Evolutionary conservation across 2,113 vertebrate genomes (phyloP).

Genomic region (Neopipo cinnamomea): DNA sequence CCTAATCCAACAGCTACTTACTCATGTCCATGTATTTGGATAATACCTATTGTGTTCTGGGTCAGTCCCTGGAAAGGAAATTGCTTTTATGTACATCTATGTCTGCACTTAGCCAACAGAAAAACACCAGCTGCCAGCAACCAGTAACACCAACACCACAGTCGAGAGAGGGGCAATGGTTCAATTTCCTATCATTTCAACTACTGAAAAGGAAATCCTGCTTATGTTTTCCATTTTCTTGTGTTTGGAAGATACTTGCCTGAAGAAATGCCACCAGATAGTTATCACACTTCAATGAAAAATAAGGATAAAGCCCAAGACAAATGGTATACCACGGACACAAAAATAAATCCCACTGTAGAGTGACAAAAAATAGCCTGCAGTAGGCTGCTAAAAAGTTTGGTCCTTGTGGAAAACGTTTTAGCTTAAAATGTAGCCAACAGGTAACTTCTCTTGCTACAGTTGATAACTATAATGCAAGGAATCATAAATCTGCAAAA

Average conservation of each 20-base stretch:
- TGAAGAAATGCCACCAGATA: background rate
- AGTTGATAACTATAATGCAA: background rate
- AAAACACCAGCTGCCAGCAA: background rate
- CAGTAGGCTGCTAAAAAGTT: background rate
- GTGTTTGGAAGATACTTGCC: background rate
- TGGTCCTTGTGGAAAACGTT: background rate
- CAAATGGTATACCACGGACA: background rate
- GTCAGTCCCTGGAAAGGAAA: background rate
- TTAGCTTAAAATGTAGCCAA: background rate
- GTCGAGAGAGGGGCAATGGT: too few relatives aligned
- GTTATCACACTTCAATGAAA: background rate
- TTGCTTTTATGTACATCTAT: accelerated
- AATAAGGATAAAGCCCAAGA: background rate
- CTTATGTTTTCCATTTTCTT: background rate
- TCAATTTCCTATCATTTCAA: background rate
- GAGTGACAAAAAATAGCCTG: background rate
- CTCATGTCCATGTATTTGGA: too few relatives aligned
- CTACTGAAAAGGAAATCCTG: background rate
- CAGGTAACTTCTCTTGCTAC: background rate
- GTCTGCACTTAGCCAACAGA: background rate
- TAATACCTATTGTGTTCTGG: background rate
- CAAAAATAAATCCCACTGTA: background rate
- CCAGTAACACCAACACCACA: background rate
- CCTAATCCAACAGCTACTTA: background rate
- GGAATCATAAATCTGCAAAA: background rate